A percentile compares a stretch with the other conserved stretches of the same genome.
Conservation (phyloP, 2,888 invertebrate species). For the Colletes collaris region DNA sequence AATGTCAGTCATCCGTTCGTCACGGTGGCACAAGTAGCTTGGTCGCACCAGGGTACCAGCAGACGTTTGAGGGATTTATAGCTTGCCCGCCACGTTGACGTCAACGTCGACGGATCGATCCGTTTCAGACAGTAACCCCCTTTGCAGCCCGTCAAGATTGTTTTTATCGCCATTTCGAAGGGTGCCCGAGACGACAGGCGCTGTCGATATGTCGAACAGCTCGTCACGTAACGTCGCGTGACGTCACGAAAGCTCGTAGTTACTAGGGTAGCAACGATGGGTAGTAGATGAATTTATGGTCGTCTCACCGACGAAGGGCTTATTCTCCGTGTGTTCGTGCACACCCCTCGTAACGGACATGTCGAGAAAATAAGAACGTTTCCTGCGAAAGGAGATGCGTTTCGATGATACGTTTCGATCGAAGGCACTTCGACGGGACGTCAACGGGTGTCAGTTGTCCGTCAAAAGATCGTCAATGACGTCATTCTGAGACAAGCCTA, state of each 20-base stretch:
- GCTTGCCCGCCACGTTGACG: constrained; percentile 69
- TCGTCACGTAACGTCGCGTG: constrained; percentile 71
- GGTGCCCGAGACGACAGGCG: not conserved
- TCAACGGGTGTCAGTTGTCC: constrained; percentile 75
- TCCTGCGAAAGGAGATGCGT: constrained; percentile 8
- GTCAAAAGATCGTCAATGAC: constrained; percentile 82
- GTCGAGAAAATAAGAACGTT: constrained; percentile 35
- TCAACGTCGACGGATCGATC: constrained; percentile 61
- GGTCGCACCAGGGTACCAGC: constrained; percentile 81
- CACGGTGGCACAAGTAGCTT: constrained; percentile 81
- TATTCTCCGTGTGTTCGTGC: constrained; percentile 15
- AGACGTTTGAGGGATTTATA: constrained; percentile 83
- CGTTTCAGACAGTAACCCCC: not conserved
- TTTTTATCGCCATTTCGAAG: not conserved
- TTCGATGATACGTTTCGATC: constrained; percentile 11
- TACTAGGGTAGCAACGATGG: constrained; percentile 79
- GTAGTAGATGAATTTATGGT: constrained; percentile 76
- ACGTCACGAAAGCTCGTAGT: constrained; percentile 77
- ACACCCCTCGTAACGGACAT: not conserved
- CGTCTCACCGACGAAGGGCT: constrained; percentile 32
- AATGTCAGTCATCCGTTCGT: constrained; percentile 82
- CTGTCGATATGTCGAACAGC: constrained; percentile 55
- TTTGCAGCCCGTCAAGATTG: not conserved
- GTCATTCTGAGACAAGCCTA: constrained; percentile 82
- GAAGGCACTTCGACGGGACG: constrained; percentile 34